Conservation (phyloP, 1,140 invertebrate genomes). For the Saxidomus purpurata region DNA sequence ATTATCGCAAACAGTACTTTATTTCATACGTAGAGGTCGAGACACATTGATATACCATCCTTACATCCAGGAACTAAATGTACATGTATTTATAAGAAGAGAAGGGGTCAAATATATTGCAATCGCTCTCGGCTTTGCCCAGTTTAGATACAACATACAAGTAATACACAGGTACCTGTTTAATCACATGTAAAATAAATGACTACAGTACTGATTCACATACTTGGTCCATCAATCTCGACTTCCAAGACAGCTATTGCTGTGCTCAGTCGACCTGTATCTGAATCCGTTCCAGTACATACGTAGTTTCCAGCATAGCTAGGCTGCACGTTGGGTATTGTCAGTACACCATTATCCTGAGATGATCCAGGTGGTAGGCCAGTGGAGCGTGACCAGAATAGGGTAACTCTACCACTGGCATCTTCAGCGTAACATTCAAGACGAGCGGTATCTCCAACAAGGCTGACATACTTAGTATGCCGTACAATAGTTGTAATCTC, state of each 20-base stretch:
- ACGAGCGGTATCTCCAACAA: constrained; percentile 74
- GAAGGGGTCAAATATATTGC: no score
- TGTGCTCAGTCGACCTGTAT: constrained; percentile 78
- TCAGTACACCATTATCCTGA: constrained; percentile 90
- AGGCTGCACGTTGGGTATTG: constrained; percentile 90
- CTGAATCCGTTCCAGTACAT: constrained; percentile 89
- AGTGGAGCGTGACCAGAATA: constrained; percentile 82
- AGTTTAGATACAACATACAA: no score
- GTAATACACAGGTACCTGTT: no score
- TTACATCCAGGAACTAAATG: no score
- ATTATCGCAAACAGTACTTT: no score
- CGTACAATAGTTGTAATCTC: constrained; percentile 80
- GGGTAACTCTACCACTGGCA: constrained; percentile 65
- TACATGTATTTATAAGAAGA: no score
- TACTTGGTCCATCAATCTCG: constrained; percentile 53
- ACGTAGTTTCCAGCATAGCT: constrained; percentile 93
- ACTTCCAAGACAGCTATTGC: constrained; percentile 74
- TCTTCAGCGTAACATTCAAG: constrained; percentile 82
- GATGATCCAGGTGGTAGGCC: constrained; percentile 87
- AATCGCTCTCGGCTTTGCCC: no score
- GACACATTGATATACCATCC: no score
- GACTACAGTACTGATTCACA: no score
- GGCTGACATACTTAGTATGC: constrained; percentile 85
- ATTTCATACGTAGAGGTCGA: no score
- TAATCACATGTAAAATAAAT: no score